These are phyloP conservation scores for Parasteatoda lunata DNA, from an alignment of 2,888 invertebrate genomes.

Conservation along the genomic window DNA sequence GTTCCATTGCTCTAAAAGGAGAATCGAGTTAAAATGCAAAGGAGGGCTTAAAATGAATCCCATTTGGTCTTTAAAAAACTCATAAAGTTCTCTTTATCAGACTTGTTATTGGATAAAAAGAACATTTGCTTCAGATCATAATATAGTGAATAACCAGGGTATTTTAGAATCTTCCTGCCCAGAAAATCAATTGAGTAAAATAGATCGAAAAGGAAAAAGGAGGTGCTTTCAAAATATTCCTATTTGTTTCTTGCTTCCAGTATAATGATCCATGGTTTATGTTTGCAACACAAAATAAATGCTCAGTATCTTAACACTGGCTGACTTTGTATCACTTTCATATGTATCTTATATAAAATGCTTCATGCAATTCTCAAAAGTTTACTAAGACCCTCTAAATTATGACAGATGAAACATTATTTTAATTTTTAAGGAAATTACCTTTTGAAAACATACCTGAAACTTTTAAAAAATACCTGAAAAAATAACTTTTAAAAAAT, in stretches of 20 bases:
- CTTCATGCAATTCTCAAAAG: no score
- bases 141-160: conserved; percentile 14
- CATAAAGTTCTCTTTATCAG: conserved; percentile 33
- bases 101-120: conserved; percentile 53
- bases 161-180: conserved; percentile 21
- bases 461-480: no score
- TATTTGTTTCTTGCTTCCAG: conserved; percentile 45
- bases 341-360: no score
- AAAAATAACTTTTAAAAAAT: no score
- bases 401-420: no score
- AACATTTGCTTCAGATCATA: conserved; percentile 49
- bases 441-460: no score
- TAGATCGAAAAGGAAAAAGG: neutral
- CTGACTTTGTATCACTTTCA: no score
- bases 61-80: conserved; percentile 46
- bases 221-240: conserved; percentile 24
- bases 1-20: conserved; percentile 1
- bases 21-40: conserved; percentile 46
- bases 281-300: no score
- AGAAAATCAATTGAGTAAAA: conserved; percentile 64
- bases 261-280: conserved; percentile 32
- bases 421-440: no score
- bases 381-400: no score
- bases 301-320: no score
- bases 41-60: conserved; percentile 37